Percentiles rank a stretch among this genome's conserved stretches.
These are phyloP conservation scores for Rhopalosiphum padi DNA, from an alignment of 1,140 invertebrate species.

Conservation along the genomic window DNA sequence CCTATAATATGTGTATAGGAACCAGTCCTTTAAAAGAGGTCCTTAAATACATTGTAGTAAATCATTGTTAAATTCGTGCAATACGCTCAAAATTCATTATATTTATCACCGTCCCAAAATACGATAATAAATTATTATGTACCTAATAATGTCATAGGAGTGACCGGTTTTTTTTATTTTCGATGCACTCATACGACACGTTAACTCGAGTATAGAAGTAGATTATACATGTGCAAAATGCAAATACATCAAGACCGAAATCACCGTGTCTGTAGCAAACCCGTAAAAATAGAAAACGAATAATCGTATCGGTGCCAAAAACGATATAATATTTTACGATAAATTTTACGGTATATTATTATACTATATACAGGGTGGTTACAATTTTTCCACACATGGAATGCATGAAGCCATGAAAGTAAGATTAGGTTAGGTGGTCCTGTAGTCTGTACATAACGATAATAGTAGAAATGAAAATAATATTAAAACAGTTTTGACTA, in stretches of 20 bases:
- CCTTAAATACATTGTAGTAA: neutral
- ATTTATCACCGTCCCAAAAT: neutral
- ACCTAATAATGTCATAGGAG: neutral
- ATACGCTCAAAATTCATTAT: neutral
- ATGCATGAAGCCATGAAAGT: neutral
- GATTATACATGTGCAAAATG: neutral
- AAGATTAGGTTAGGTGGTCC: no score
- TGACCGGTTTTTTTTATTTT: neutral
- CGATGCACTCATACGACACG: neutral
- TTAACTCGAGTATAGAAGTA: neutral
- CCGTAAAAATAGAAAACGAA: neutral
- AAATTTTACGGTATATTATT: neutral
- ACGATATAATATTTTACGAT: constrained; percentile 1
- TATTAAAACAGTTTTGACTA: no score
- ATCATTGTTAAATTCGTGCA: constrained; percentile 10
- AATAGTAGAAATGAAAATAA: no score
- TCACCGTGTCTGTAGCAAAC: neutral
- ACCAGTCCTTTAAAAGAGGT: neutral
- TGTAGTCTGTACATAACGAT: no score
- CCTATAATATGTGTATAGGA: neutral
- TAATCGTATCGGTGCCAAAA: neutral
- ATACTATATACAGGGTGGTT: neutral
- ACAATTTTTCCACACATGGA: neutral
- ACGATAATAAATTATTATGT: neutral
- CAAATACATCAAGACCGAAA: neutral